Evolutionary conservation across 2,888 invertebrate species (phyloP).

Genomic region (Hecatera dysodea): DNA sequence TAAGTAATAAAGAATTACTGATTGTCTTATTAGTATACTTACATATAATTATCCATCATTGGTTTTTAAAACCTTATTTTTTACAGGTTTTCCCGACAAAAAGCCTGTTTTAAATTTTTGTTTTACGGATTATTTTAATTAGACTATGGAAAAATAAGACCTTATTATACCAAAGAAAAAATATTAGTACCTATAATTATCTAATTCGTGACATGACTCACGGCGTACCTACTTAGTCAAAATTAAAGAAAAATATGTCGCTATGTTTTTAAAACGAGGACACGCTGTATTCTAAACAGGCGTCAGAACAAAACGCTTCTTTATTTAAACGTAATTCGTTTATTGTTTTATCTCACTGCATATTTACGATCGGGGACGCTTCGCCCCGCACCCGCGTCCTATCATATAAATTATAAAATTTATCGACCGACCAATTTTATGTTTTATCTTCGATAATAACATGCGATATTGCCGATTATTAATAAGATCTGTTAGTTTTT

Average conservation of each 20-base stretch:
- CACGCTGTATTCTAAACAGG: slow-evolving; percentile 84
- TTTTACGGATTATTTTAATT: too few species aligned
- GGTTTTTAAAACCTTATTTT: too few species aligned
- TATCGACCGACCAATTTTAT: slow-evolving; percentile 85
- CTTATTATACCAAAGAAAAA: too few species aligned
- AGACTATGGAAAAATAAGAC: too few species aligned
- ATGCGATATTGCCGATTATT: slow-evolving; percentile 85
- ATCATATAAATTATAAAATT: slow-evolving; percentile 87
- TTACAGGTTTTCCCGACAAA: too few species aligned
- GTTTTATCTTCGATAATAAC: slow-evolving; percentile 85
- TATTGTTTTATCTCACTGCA: slow-evolving; percentile 90
- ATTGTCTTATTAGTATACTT: too few species aligned
- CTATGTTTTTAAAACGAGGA: slow-evolving; percentile 42
- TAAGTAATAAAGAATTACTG: too few species aligned
- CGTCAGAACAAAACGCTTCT: slow-evolving; percentile 87
- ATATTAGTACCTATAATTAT: not conserved
- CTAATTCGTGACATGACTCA: not conserved
- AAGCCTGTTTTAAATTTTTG: too few species aligned
- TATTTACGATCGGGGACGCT: slow-evolving; percentile 86
- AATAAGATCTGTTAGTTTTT: slow-evolving; percentile 77
- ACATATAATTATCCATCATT: too few species aligned
- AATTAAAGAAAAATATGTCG: not conserved
- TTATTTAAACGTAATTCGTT: slow-evolving; percentile 90
- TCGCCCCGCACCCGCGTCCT: slow-evolving; percentile 75
- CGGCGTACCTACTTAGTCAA: too few species aligned